phyloP scores from a whole-genome alignment of 2,113 vertebrate genomes.

The Coturnix japonica region DNA sequence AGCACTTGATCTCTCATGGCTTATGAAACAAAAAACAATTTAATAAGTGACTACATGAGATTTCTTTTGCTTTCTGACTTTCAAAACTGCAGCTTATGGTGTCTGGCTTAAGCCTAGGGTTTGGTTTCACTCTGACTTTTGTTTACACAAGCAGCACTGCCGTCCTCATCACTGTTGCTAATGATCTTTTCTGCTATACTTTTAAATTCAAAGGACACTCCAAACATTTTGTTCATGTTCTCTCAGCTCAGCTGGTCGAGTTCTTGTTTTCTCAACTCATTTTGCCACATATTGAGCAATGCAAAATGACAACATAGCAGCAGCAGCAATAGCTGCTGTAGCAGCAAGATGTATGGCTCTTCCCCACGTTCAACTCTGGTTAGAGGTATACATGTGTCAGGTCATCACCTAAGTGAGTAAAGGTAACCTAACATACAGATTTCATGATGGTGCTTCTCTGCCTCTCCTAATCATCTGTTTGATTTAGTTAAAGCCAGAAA shows the following conservation, averaged over 20 bases:
- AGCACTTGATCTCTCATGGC: conserved; percentile 47
- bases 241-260: background rate
- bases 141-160: conserved; percentile 80
- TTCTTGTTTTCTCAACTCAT: conserved; percentile 47
- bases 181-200: conserved; percentile 67
- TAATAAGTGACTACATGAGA: conserved; percentile 68
- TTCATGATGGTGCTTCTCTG: conserved; percentile 44
- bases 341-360: background rate
- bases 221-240: conserved; percentile 3
- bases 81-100: conserved; percentile 71
- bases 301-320: background rate
- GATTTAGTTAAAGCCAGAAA: conserved; percentile 63
- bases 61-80: conserved; percentile 75
- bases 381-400: conserved; percentile 46
- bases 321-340: fast-evolving
- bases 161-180: conserved; percentile 58
- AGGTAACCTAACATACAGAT: conserved; percentile 63
- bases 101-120: conserved; percentile 64
- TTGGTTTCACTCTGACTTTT: conserved; percentile 75
- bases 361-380: conserved; percentile 59
- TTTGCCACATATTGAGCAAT: conserved; percentile 26
- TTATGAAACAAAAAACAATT: conserved; percentile 69
- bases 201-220: conserved; percentile 65
- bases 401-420: conserved; percentile 52
- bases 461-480: conserved; percentile 44